Evolutionary conservation across 1,140 invertebrate genomes (phyloP), one percentile per base, ranked within the genome.

Genomic region (Pseudomyrmex pallidus): DNA sequence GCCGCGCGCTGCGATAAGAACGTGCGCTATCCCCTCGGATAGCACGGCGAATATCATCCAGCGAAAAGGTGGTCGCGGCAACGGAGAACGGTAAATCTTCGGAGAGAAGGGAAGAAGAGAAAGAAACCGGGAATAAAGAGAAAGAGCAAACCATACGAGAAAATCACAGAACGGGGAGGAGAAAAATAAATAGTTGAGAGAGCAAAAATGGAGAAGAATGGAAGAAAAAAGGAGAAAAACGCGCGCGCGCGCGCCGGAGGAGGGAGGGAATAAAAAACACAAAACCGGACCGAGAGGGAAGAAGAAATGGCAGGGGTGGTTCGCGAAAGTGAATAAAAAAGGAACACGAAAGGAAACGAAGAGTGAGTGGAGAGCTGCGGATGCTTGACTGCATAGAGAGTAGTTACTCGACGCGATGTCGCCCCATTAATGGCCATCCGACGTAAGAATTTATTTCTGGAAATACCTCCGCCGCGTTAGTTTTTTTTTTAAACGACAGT

Each of bases 371-470:
- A 68, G 52, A 78, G 15, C 64, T 59, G 54, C 76, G 64, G 57
- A 78, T 70, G 64, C 76, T 78, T 48, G 76, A 78, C 76, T 78
- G 76, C 76, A 78, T 78, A 78, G 76, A 80, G 76, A 80, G 20
- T 70, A 80, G 76, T 80, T 72, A 61, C 44, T 59, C 66, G 66
- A 70, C 66, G 76, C 50, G 66, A 80, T 80, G 54, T 80, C 66
- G 54, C 66, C 48, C 74, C 66, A 80, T 80, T 80, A 80, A 80
- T 59, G 76, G 54, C 61, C 76, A 35, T 44, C 15, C 12, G 54
- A 80, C 66, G 46, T 70, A 70, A 80, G 56, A 70, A 80, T 80
- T 80, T 80, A 80, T 80, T 80, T 61, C 54, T 35, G 66, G 20
- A 70, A 25, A n/a, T 78, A 57, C 5, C 20, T n/a, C 20, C 5